Conservation (phyloP, 2,888 invertebrate genomes). For the Silvanus unidentatus region DNA sequence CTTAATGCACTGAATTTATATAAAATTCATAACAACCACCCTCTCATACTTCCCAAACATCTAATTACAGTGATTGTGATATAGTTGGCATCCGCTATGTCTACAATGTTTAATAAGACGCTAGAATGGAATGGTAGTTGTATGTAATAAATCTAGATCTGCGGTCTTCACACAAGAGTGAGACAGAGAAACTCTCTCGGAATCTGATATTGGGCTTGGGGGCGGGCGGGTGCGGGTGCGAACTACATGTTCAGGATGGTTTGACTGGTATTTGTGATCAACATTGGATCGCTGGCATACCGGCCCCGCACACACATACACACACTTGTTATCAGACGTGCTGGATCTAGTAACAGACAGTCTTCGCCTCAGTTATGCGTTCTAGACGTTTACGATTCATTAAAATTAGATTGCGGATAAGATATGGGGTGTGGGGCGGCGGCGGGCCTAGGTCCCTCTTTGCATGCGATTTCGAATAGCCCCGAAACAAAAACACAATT, state of each 20-base stretch:
- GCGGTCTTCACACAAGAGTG: neutral
- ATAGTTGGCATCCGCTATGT: too few relatives aligned
- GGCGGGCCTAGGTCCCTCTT: too few relatives aligned
- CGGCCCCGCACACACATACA: too few relatives aligned
- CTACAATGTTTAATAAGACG: slow-evolving; percentile 21
- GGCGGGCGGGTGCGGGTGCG: neutral
- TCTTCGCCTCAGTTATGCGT: slow-evolving; percentile 36
- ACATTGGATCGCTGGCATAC: slow-evolving; percentile 40
- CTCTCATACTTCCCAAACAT: too few relatives aligned
- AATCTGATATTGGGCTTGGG: neutral
- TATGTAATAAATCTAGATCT: slow-evolving; percentile 6
- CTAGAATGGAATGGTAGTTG: slow-evolving; percentile 6
- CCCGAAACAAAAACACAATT: too few relatives aligned
- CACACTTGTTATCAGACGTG: slow-evolving; percentile 31
- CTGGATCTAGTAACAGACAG: slow-evolving; percentile 37
- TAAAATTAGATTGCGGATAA: slow-evolving; percentile 42
- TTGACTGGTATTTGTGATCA: slow-evolving; percentile 39
- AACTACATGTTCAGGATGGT: slow-evolving; percentile 5
- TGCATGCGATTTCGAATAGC: too few relatives aligned
- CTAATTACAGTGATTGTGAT: too few relatives aligned
- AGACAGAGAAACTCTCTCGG: too few relatives aligned
- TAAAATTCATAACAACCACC: too few relatives aligned
- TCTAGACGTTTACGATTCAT: slow-evolving; percentile 42
- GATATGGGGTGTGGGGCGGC: slow-evolving; percentile 17
- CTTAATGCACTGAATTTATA: too few relatives aligned